Base-by-base conservation (phyloP, 2,888 invertebrate species). In the Spodoptera littoralis region DNA sequence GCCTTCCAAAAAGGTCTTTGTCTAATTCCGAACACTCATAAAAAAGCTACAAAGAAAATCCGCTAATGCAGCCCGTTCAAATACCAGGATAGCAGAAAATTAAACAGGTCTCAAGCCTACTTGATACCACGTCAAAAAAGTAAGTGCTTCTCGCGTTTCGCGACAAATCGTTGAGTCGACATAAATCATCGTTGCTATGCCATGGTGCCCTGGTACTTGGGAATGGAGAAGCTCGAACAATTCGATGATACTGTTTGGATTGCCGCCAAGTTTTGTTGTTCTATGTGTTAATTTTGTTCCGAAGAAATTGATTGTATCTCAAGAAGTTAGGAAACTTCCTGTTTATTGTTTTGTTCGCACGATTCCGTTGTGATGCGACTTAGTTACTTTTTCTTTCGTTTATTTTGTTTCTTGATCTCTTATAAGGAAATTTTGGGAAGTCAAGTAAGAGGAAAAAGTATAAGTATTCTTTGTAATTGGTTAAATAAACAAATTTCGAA, bases 171-270 rank as follows among this genome's bases (percentile, higher is more conserved):
- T 77, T 60, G 69, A 63, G 70, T 74, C 55, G 52, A 58, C 72
- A 62, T 70, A 75, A 79, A 74, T 79, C 72, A 70, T 60, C 45
- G 54, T 53, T 68, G 12, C 58, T 41, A 57, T 52, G 65, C 53
- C 65, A 74, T 65, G 51, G 47, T 64, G 36, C 27, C 67, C 55
- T 64, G 45, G 64, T 76, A 71, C 56, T 59, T 61, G 0, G 48
- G 24, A 11, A 47, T 58, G 41, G 48, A 65, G 56, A 65, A 51
- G 56, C 54, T 60, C 30, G 51, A 67, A 72, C 62, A 69, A 68
- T 76, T 80, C 65, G 61, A 75, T 76, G 72, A 59, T 65, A 69
- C 70, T 63, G 59, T 67, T 78, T 80, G 80, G 79, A 77, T 53
- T 43, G 43, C 65, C 45, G 77, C 81, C 81, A 80, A 79, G 60